These are phyloP conservation scores for Eutolmus rufibarbis DNA, from an alignment of 2,888 invertebrate genomes.

Conservation along the genomic window DNA sequence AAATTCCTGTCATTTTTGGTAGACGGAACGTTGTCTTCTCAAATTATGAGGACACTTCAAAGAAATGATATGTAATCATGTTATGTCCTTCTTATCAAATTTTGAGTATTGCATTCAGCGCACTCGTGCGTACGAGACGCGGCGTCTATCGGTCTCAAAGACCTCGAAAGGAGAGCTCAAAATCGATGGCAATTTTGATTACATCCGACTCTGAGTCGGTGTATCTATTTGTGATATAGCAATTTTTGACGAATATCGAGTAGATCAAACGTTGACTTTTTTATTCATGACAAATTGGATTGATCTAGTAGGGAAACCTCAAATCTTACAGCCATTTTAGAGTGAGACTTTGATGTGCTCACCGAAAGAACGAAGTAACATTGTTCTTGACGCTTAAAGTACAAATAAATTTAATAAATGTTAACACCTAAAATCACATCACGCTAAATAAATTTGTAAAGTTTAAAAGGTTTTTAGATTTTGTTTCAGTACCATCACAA, in stretches of 20 bases:
- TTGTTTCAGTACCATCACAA: not conserved
- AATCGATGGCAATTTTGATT: constrained; percentile 22
- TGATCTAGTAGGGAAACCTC: not conserved
- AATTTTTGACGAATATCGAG: not conserved
- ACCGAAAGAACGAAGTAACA: not conserved
- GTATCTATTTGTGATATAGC: not conserved
- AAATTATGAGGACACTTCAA: constrained; percentile 19
- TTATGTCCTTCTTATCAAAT: not conserved
- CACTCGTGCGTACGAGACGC: not conserved
- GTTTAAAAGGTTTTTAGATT: not conserved
- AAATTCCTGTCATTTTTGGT: not conserved
- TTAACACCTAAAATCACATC: not conserved
- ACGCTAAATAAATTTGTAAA: not conserved
- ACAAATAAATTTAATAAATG: not conserved
- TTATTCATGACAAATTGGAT: not conserved
- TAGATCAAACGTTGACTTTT: not conserved
- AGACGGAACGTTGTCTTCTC: not conserved
- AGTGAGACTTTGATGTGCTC: not conserved
- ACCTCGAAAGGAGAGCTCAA: not conserved
- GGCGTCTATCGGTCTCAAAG: not conserved
- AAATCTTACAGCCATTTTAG: not conserved
- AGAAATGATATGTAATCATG: constrained; percentile 21
- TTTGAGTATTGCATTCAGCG: not conserved
- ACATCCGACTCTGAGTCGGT: not conserved
- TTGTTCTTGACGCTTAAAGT: not conserved